Evolutionary conservation across 2,888 invertebrate species (phyloP), one percentile per base, ranked within the genome.

Genomic region (Hyposoter didymator): DNA sequence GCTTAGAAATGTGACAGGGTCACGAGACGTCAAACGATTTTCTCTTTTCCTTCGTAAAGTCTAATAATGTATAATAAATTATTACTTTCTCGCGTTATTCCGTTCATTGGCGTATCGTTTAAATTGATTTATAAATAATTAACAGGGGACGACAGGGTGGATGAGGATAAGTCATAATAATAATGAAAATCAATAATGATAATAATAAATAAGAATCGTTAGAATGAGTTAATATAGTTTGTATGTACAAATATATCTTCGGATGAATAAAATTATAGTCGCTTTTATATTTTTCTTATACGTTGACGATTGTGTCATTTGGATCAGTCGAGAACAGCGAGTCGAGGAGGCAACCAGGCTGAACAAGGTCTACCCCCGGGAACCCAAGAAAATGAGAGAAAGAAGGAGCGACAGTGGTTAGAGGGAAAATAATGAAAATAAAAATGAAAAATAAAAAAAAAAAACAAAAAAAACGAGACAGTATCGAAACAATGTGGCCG

Each of bases 401-500:
- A 82, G n/a, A 6, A 72, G 70, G 69, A 78, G 67, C 80, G 64
- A 82, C 47, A 86, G 84, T 74, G 62, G 80, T 55, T 52, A 67
- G 82, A 70, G 79, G 76, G 84, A 35, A 87, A 82, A 80, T 49
- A 72, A 62, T 69, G 49, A n/a, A n/a, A n/a, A n/a, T n/a, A n/a
- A n/a, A n/a, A n/a, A n/a, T n/a, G n/a, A 85, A 43, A 83, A 47
- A 78, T 59, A 81, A 78, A 84, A 43, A 87, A 82, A 80, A 59
- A 73, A 62, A 67, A 62, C 84, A 43, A 83, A 47, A 75, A 66
- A 81, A 69, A 59, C 59, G 28, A 81, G 52, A 62, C 66, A 72
- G 66, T 78, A 80, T 67, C 78, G 62, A 84, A 78, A 88, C 17
- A 69, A 86, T 89, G 87, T 92, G 94, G 94, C 94, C 93, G 94